A percentile compares a stretch with the other conserved stretches of the same genome.
Evolutionary conservation across 1,140 invertebrate genomes (phyloP).

Genomic region (Trigoniulus corallinus): DNA sequence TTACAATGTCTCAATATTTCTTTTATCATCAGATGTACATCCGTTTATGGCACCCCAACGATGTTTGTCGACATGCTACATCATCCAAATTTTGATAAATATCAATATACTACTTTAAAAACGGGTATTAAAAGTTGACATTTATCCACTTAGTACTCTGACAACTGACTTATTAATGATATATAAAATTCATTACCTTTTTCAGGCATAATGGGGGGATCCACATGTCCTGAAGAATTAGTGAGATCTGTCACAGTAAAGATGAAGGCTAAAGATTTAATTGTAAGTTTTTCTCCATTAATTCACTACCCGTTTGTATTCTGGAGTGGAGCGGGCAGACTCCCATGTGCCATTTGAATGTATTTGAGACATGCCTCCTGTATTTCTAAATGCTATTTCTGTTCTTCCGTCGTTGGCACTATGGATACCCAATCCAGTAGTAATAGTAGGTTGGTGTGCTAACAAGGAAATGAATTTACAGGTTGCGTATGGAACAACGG

Average conservation of each 20-base stretch:
- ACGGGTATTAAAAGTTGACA: slow-evolving; percentile 26
- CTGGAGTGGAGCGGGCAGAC: too few relatives aligned
- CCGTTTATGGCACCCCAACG: slow-evolving; percentile 81
- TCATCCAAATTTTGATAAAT: slow-evolving; percentile 22
- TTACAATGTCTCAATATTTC: slow-evolving; percentile 2
- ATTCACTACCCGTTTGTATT: not conserved
- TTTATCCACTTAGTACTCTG: not conserved
- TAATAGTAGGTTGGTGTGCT: too few relatives aligned
- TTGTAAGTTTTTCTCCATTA: slow-evolving; percentile 21
- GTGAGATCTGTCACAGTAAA: slow-evolving; percentile 40
- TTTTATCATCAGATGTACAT: slow-evolving; percentile 47
- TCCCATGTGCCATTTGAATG: too few relatives aligned
- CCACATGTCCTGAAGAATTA: slow-evolving; percentile 52
- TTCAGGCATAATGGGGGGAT: slow-evolving; percentile 44
- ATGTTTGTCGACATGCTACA: slow-evolving; percentile 81
- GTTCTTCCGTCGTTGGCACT: too few relatives aligned
- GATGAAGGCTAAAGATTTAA: slow-evolving; percentile 31
- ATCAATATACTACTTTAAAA: slow-evolving; percentile 27
- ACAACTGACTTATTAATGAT: slow-evolving; percentile 4
- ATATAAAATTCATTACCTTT: too few relatives aligned
- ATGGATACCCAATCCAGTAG: too few relatives aligned
- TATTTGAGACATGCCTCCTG: too few relatives aligned
- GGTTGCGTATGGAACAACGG: slow-evolving; percentile 76
- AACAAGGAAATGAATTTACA: slow-evolving; percentile 29
- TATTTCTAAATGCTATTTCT: too few relatives aligned